These are phyloP conservation scores for Drosophila gunungcola DNA, from an alignment of 1,140 invertebrate genomes.

Conservation along the genomic window DNA sequence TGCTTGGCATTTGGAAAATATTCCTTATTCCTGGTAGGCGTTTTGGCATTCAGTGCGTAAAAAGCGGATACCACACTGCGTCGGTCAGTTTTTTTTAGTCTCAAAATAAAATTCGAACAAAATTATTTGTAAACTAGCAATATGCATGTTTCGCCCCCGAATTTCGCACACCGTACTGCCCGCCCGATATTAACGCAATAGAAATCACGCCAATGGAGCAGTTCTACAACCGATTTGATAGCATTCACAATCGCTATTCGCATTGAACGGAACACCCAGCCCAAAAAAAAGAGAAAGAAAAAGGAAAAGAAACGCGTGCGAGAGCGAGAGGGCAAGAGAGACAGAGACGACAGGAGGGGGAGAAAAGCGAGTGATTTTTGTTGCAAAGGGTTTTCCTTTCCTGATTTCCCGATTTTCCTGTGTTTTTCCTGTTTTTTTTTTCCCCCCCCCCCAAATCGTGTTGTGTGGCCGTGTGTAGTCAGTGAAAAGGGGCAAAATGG, in stretches of 20 bases:
- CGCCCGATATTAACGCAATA: background rate
- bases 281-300: conserved; percentile 55
- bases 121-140: conserved; percentile 5
- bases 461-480: background rate
- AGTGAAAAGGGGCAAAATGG: conserved; percentile 46
- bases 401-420: background rate
- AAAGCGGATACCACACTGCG: background rate
- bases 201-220: conserved; percentile 14
- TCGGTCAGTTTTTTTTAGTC: conserved; percentile 13
- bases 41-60: background rate
- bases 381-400: conserved; percentile 1
- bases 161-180: background rate
- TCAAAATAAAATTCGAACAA: conserved; percentile 13
- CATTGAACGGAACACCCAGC: conserved; percentile 66
- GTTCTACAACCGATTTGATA: conserved; percentile 7
- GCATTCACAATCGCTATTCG: conserved; percentile 24
- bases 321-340: conserved; percentile 41
- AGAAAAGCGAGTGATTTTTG: conserved; percentile 18
- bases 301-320: conserved; percentile 31
- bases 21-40: background rate
- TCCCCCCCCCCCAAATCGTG: background rate
- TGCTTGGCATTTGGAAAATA: background rate
- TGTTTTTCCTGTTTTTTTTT: background rate
- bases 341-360: conserved; percentile 21
- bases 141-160: conserved; percentile 4